These are phyloP conservation scores for Dysdera silvatica DNA, from an alignment of 1,140 invertebrate genomes.

Conservation along the genomic window DNA sequence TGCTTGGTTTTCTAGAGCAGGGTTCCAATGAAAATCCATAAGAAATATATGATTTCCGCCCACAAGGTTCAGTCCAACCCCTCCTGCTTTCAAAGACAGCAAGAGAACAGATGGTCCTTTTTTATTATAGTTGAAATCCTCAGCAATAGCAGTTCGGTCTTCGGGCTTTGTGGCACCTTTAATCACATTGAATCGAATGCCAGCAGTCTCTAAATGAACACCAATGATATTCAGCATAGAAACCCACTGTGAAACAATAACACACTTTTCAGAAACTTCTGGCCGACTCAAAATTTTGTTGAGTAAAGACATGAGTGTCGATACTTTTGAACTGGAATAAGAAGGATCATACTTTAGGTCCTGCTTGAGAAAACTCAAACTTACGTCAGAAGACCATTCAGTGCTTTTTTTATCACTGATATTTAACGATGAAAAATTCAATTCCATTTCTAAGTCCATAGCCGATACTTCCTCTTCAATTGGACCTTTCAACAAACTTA, in stretches of 20 bases:
- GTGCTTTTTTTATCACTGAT: background rate
- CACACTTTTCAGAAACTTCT: constrained; percentile 37
- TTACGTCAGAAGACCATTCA: background rate
- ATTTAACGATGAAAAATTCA: background rate
- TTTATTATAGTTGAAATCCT: constrained; percentile 59
- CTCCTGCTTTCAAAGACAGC: constrained; percentile 92
- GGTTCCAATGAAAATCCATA: constrained; percentile 92
- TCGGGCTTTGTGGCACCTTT: constrained; percentile 50
- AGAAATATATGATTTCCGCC: constrained; percentile 86
- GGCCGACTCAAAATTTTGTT: constrained; percentile 7
- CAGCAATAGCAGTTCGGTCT: constrained; percentile 47
- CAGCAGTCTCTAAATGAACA: constrained; percentile 49
- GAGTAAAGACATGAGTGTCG: background rate
- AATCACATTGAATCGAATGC: constrained; percentile 54
- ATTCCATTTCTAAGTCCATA: no score
- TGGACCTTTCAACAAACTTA: constrained; percentile 75
- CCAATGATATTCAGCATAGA: constrained; percentile 61
- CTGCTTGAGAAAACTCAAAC: no score
- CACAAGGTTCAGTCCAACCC: constrained; percentile 94
- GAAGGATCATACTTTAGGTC: no score
- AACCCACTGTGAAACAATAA: constrained; percentile 83
- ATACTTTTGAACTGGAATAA: constrained; percentile 11
- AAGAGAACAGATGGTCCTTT: constrained; percentile 65
- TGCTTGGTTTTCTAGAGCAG: constrained; percentile 89
- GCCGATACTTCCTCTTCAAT: no score